A percentile compares a stretch with the other conserved stretches of the same genome.
Conservation (phyloP, 2,113 vertebrate genomes). For the Poicephalus meyeri region DNA sequence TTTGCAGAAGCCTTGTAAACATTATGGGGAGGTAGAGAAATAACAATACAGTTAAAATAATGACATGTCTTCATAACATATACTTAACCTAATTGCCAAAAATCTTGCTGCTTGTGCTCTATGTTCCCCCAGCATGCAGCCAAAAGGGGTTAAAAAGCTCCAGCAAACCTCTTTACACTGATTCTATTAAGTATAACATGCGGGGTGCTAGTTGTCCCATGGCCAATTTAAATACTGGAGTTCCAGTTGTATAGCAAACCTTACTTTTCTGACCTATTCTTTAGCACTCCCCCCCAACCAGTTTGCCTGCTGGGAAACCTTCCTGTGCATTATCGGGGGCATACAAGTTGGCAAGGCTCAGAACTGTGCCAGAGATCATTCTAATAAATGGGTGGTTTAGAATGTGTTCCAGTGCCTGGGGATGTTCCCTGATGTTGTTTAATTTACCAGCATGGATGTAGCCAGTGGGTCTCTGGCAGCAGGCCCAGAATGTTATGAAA, state of each 20-base stretch:
- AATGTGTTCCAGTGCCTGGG: not conserved
- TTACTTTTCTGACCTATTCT: not conserved
- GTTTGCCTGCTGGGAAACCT: not conserved
- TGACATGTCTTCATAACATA: not conserved
- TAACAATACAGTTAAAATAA: not conserved
- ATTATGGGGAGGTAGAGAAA: not conserved
- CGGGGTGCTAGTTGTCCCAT: not conserved
- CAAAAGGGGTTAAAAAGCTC: not conserved
- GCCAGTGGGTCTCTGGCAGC: conserved; percentile 44
- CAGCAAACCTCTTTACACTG: not conserved
- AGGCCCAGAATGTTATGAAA: conserved; percentile 21
- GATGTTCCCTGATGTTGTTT: conserved; percentile 12
- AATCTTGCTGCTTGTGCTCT: not conserved
- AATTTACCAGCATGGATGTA: conserved; percentile 12
- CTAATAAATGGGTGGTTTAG: not conserved
- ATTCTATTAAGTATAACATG: not conserved
- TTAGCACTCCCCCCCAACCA: not conserved
- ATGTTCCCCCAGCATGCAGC: not conserved
- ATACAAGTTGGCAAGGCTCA: not conserved
- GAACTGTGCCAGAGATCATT: not conserved
- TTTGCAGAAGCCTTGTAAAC: not conserved
- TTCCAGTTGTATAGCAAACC: not conserved
- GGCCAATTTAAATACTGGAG: not conserved
- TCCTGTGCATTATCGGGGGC: not conserved
- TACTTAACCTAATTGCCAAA: not conserved